Evolutionary conservation across 2,797 vertebrate species (phyloP), one percentile per base, ranked within the genome.

Genomic region (Petrocephalus schoutedeni): DNA sequence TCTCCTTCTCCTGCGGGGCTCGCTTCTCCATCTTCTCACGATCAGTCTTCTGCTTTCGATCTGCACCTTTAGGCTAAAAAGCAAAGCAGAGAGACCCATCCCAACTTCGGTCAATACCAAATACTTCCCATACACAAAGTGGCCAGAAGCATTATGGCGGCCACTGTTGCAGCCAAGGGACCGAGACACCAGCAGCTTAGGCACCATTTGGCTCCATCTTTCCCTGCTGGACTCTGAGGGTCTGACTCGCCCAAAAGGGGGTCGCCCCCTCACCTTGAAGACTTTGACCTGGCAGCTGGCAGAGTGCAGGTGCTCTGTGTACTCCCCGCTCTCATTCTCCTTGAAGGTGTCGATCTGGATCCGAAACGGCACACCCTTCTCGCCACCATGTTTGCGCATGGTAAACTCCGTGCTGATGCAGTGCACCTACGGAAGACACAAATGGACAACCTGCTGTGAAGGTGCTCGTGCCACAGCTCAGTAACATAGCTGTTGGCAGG

Each of bases 371-470:
- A 99, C 97, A 0, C 98, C 98, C 88, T 99, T 99, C 89, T 99
- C 98, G 4, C 98, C 98, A 0, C 98, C 98, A 0, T 99, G 98
- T 89, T 99, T 99, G 58, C 98, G 95, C 97, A 98, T 98, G 16
- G 98, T 99, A 93, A 99, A 99, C 92, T 99, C 98, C n/a, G 98
- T 99, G 95, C 98, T 99, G 88, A 99, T 99, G 91, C 98, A 99
- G 92, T 99, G 98, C 88, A 99, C 98, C 98, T 99, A 54, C 89
- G 89, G 89, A 59, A 88, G 59, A 88, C 12, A 28, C 21, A 12
- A 14, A 23, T 28, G 4, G 28, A 28, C 12, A 9, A 14, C 28
- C 36, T 49, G 41, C 41, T 45, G 7, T 16, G 10, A 19, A 64
- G 59, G 19, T n/a, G 23, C 21, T 10, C 21, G 7, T 32, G 7